Conservation (phyloP, 1,140 invertebrate species). For the Neodiprion virginianus region DNA sequence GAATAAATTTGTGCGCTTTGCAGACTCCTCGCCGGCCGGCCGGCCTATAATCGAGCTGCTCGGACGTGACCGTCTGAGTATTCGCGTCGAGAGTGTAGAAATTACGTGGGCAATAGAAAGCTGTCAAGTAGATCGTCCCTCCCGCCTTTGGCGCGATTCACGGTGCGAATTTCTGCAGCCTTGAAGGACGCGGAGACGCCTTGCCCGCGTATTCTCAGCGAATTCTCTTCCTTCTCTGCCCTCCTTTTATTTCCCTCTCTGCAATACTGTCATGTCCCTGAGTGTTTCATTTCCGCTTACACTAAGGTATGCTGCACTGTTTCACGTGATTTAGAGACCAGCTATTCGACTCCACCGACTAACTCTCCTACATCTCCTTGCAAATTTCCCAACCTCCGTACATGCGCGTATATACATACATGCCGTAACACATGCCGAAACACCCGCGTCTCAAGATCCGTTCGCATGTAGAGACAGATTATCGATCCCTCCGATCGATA, state of each 20-base stretch:
- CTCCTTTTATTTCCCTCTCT: neutral
- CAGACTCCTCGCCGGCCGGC: too few species aligned
- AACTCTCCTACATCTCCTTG: too few species aligned
- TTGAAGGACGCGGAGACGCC: neutral
- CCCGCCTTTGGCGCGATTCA: neutral
- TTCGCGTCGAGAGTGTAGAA: neutral
- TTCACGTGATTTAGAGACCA: neutral
- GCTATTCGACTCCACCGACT: too few species aligned
- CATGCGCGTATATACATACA: too few species aligned
- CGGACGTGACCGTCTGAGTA: conserved; percentile 4
- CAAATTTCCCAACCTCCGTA: too few species aligned
- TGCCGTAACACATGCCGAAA: too few species aligned
- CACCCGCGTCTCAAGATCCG: too few species aligned
- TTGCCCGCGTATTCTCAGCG: neutral
- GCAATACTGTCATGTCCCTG: neutral
- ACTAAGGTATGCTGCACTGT: neutral
- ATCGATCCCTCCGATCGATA: neutral
- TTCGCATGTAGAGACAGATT: too few species aligned
- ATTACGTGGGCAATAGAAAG: neutral
- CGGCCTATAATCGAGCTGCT: neutral
- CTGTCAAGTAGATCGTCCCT: conserved; percentile 4
- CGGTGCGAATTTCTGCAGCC: neutral
- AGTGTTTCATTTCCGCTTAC: conserved; percentile 5
- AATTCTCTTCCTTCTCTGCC: neutral
- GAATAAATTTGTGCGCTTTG: too few species aligned